Evolutionary conservation across 2,888 invertebrate species (phyloP).

Genomic region (Tupiocoris notatus): DNA sequence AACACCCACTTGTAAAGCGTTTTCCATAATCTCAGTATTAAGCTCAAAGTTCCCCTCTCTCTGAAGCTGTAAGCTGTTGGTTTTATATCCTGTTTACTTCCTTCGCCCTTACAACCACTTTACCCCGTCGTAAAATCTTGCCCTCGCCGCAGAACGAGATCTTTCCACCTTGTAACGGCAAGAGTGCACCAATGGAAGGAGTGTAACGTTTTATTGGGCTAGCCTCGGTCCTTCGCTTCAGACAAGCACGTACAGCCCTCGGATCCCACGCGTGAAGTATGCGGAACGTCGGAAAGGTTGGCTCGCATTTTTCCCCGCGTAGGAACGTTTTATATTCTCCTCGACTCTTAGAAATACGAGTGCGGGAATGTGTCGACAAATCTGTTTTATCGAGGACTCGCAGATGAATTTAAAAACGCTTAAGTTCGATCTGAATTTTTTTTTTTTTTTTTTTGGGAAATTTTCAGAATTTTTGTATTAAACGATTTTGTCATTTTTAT

Average conservation of each 20-base stretch:
- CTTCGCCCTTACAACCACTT: constrained; percentile 43
- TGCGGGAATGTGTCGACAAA: too few species aligned
- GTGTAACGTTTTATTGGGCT: background rate
- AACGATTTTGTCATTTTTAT: too few species aligned
- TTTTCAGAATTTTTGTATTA: too few species aligned
- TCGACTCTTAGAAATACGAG: too few species aligned
- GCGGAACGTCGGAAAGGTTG: background rate
- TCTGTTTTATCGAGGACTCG: background rate
- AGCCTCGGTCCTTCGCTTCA: background rate
- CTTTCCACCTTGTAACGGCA: background rate
- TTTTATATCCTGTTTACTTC: constrained; percentile 45
- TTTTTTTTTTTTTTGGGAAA: too few species aligned
- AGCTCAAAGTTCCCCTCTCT: constrained; percentile 18
- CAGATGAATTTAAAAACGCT: too few species aligned
- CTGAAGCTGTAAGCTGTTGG: constrained; percentile 39
- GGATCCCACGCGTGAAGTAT: background rate
- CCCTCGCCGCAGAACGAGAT: background rate
- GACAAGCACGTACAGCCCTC: background rate
- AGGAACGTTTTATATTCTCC: background rate
- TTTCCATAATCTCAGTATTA: constrained; percentile 45
- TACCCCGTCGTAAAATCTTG: constrained; percentile 40
- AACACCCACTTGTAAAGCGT: constrained; percentile 27
- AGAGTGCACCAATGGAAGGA: too few species aligned
- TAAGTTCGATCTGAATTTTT: too few species aligned
- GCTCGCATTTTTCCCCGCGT: background rate